Percentiles rank a stretch among this genome's conserved stretches.
Evolutionary conservation across 2,113 vertebrate genomes (phyloP).

Genomic region (Labeo catla): DNA sequence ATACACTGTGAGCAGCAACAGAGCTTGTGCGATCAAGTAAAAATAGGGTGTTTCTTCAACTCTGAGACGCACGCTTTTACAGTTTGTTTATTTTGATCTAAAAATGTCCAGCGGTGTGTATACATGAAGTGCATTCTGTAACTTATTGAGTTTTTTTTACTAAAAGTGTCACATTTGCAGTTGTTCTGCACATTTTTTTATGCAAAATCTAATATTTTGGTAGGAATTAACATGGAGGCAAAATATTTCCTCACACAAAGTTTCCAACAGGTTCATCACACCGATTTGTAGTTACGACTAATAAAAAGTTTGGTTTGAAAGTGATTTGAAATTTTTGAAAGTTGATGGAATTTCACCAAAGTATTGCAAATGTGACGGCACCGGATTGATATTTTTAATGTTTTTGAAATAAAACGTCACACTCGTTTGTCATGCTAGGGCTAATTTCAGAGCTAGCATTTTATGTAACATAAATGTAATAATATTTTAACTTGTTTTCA

Average conservation of each 20-base stretch:
- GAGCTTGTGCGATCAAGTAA: background rate
- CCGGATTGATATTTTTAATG: background rate
- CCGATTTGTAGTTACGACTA: too few relatives aligned
- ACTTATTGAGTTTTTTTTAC: too few relatives aligned
- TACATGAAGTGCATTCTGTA: background rate
- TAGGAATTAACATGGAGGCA: background rate
- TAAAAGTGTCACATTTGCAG: too few relatives aligned
- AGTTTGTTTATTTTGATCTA: background rate
- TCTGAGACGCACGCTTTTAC: background rate
- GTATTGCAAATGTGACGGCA: background rate
- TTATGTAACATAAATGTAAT: background rate
- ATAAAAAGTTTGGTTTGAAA: too few relatives aligned
- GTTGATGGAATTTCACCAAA: too few relatives aligned
- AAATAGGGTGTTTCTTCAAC: background rate
- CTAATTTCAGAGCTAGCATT: background rate
- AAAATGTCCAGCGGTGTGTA: background rate
- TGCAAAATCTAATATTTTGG: background rate
- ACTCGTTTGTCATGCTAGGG: background rate
- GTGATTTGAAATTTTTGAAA: too few relatives aligned
- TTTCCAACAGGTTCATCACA: background rate
- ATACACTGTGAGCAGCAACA: background rate
- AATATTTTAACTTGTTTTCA: background rate
- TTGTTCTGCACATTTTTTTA: too few relatives aligned
- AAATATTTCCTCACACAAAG: background rate
- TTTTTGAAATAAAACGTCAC: background rate